A percentile compares a stretch with the other conserved stretches of the same genome.
phyloP scores from a whole-genome alignment of 2,113 vertebrate genomes.

The Phasianus colchicus region DNA sequence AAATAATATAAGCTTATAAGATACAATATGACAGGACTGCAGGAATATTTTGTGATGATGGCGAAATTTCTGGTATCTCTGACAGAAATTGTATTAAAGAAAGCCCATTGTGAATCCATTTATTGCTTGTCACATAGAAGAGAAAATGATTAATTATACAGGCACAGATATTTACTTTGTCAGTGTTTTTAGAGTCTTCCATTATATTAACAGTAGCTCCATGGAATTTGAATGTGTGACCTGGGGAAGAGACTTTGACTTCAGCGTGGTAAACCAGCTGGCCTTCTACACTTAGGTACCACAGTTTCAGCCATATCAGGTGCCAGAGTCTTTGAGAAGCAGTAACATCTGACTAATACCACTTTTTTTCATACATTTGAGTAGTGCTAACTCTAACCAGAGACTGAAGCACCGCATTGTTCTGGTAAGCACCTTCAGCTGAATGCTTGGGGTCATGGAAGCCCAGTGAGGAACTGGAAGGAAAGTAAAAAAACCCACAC shows the following conservation, averaged over 20 bases:
- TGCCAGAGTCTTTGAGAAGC: background rate
- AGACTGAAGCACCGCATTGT: background rate
- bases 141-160: conserved; percentile 26
- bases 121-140: background rate
- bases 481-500: background rate
- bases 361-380: background rate
- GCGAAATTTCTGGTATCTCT: background rate
- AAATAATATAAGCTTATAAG: background rate
- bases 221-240: background rate
- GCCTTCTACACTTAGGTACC: background rate
- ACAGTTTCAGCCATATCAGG: background rate
- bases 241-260: background rate
- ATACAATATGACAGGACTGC: background rate
- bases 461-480: background rate
- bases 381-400: background rate
- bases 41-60: background rate
- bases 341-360: background rate
- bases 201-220: background rate
- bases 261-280: background rate
- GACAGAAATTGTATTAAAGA: conserved; percentile 33
- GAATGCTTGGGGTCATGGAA: background rate
- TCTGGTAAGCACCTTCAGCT: background rate
- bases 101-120: background rate
- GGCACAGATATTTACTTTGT: background rate
- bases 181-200: background rate